Conservation (phyloP, 2,888 invertebrate species). For the Ichneumon xanthorius region DNA sequence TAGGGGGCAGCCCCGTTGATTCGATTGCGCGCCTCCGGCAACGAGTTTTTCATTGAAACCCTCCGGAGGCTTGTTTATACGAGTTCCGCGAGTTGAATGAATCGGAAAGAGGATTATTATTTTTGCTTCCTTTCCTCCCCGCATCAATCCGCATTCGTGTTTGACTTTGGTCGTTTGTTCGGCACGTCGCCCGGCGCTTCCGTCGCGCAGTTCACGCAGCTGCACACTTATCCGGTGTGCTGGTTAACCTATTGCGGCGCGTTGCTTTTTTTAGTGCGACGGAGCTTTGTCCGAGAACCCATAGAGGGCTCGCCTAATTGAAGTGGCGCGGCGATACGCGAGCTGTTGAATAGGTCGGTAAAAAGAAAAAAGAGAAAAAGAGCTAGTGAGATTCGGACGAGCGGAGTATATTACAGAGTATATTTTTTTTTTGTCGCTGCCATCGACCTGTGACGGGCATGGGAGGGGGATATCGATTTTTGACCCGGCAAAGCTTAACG, state of each 20-base stretch:
- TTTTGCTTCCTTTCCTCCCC: slow-evolving; percentile 1
- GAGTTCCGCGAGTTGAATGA: slow-evolving; percentile 46
- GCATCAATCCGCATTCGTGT: slow-evolving; percentile 23
- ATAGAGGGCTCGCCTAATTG: background rate
- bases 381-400: background rate
- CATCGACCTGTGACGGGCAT: slow-evolving; percentile 44
- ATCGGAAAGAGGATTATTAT: background rate
- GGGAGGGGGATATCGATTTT: slow-evolving; percentile 51
- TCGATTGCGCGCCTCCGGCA: slow-evolving; percentile 49
- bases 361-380: background rate
- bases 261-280: no score
- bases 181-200: background rate
- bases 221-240: no score
- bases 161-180: slow-evolving; percentile 28
- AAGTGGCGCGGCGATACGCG: background rate
- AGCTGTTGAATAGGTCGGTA: background rate
- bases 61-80: slow-evolving; percentile 31
- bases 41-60: slow-evolving; percentile 51
- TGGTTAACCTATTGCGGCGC: no score
- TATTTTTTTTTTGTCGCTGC: slow-evolving; percentile 39
- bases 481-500: slow-evolving; percentile 28
- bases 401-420: slow-evolving; percentile 5
- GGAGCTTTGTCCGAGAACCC: no score
- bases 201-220: background rate
- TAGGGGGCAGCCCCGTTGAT: slow-evolving; percentile 46